These are phyloP conservation scores for Telmatochromis bifrenatus DNA, from an alignment of 2,113 vertebrate genomes.

Conservation along the genomic window DNA sequence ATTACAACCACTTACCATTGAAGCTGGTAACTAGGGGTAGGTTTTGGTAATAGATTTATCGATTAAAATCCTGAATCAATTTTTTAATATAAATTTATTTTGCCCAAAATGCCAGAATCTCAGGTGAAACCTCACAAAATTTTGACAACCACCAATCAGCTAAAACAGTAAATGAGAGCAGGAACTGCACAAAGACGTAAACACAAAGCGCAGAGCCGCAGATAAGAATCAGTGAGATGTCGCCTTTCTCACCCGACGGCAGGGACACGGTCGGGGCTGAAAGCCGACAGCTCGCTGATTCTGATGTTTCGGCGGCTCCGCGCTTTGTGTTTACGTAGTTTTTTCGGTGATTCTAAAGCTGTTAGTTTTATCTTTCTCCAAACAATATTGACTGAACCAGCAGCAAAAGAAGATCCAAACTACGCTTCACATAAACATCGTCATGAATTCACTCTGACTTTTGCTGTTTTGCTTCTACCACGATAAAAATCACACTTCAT, in stretches of 20 bases:
- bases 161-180: not conserved
- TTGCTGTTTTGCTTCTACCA: not conserved
- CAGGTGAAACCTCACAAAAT: not conserved
- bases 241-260: not conserved
- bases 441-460: not conserved
- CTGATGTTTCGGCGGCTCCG: not conserved
- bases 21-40: not conserved
- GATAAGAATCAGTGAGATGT: not conserved
- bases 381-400: too few relatives aligned
- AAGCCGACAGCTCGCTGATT: too few relatives aligned
- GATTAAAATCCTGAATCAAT: not conserved
- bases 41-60: not conserved
- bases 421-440: not conserved
- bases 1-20: not conserved
- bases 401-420: too few relatives aligned
- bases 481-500: too few relatives aligned
- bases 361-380: too few relatives aligned
- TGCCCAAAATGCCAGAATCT: fast-evolving
- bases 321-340: fast-evolving
- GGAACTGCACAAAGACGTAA: not conserved
- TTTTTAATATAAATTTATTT: not conserved
- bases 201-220: fast-evolving
- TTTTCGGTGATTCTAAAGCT: fast-evolving
- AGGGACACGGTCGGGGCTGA: not conserved
- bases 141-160: fast-evolving